Conservation (phyloP, 2,113 vertebrate species). For the Andinoacara biseriatus region DNA sequence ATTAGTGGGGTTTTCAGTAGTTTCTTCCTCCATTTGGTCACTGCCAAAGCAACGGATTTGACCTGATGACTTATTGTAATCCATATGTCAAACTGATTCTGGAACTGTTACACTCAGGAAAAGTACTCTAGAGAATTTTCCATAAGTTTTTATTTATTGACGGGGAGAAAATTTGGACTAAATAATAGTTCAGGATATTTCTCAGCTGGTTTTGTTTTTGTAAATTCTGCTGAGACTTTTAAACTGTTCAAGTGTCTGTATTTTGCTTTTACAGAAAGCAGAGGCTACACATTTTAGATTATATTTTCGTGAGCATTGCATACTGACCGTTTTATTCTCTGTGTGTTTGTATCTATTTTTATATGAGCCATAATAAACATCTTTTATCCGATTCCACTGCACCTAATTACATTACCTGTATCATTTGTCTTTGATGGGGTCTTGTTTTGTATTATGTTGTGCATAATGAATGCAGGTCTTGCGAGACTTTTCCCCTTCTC, state of each 20-base stretch:
- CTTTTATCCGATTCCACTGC: slow-evolving; percentile 38
- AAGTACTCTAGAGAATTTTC: slow-evolving; percentile 34
- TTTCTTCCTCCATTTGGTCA: slow-evolving; percentile 27
- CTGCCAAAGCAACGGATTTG: neutral
- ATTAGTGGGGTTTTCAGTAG: neutral
- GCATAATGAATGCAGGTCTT: slow-evolving; percentile 59
- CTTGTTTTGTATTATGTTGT: slow-evolving; percentile 36
- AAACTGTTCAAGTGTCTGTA: slow-evolving; percentile 6
- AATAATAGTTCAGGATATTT: neutral
- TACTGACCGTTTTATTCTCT: slow-evolving; percentile 1
- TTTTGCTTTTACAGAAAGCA: neutral
- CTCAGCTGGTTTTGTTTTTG: neutral
- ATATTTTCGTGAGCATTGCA: slow-evolving; percentile 13
- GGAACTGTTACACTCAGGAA: neutral
- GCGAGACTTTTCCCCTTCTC: slow-evolving; percentile 58
- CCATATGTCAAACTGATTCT: neutral
- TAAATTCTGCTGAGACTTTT: neutral
- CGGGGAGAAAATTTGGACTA: neutral
- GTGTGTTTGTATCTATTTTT: slow-evolving; percentile 49
- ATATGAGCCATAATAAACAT: slow-evolving; percentile 62
- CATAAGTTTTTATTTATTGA: slow-evolving; percentile 50
- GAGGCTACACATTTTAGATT: neutral
- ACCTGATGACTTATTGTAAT: slow-evolving; percentile 1
- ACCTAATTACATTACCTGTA: slow-evolving; percentile 49
- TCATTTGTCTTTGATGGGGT: slow-evolving; percentile 42